Percentiles rank a stretch among this genome's conserved stretches.
phyloP scores from a whole-genome alignment of 1,140 invertebrate genomes.

The Aphelenchoides avenae region DNA sequence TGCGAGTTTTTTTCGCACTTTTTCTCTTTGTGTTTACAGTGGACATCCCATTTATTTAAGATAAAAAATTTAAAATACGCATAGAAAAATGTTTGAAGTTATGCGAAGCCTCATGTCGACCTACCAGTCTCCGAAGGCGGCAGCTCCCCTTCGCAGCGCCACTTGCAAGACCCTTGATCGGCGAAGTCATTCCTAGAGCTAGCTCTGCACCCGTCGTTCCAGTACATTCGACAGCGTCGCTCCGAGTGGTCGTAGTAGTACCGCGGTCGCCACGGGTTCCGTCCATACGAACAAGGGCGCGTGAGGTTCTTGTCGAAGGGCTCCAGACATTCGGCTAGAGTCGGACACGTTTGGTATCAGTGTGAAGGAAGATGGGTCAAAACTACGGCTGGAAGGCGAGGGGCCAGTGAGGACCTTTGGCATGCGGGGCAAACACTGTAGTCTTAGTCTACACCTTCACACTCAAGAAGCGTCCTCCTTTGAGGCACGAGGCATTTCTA shows the following conservation, averaged over 20 bases:
- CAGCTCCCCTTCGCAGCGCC: slow-evolving; percentile 41
- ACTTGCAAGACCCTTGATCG: slow-evolving; percentile 42
- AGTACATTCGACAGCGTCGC: slow-evolving; percentile 43
- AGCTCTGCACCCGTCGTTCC: slow-evolving; percentile 41
- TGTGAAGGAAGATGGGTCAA: too few relatives aligned
- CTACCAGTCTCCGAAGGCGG: slow-evolving; percentile 20
- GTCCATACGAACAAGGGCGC: slow-evolving; percentile 36
- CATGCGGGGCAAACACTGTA: too few relatives aligned
- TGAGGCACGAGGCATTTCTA: neutral
- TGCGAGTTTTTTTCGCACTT: neutral
- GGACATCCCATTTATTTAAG: too few relatives aligned
- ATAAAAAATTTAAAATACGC: too few relatives aligned
- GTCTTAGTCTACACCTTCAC: slow-evolving; percentile 12
- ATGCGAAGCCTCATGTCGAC: neutral
- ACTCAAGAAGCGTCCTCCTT: slow-evolving; percentile 13
- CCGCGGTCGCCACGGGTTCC: slow-evolving; percentile 40
- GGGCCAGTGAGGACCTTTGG: too few relatives aligned
- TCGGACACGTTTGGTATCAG: too few relatives aligned
- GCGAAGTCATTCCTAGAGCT: slow-evolving; percentile 41
- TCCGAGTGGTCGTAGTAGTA: slow-evolving; percentile 43
- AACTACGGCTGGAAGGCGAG: too few relatives aligned
- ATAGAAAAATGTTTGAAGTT: neutral
- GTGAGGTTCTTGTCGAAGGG: slow-evolving; percentile 37
- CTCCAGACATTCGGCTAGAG: slow-evolving; percentile 47
- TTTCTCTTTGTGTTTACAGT: too few relatives aligned